These are phyloP conservation scores for Diabrotica balteata DNA, from an alignment of 2,888 invertebrate genomes.

Conservation along the genomic window DNA sequence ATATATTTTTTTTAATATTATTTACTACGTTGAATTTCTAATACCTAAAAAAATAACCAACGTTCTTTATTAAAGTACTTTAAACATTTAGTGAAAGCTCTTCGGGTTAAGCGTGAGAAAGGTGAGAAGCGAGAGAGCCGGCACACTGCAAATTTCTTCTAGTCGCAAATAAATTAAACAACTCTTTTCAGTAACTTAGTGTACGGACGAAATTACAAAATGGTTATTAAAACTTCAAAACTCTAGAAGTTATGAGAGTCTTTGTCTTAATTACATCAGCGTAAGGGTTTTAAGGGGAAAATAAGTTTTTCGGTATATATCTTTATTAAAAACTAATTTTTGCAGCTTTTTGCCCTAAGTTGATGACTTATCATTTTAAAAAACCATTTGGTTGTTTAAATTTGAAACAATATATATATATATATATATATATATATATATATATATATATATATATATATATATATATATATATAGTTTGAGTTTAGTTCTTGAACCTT, in stretches of 20 bases:
- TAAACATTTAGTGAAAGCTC: no score
- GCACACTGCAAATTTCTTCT: constrained; percentile 20
- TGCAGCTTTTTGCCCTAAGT: constrained; percentile 30
- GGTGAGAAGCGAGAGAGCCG: constrained; percentile 1
- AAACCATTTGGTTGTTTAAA: constrained; percentile 5
- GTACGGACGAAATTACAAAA: constrained; percentile 35
- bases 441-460: no score
- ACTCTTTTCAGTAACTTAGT: constrained; percentile 30
- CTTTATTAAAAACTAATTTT: constrained; percentile 37
- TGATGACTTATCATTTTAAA: constrained; percentile 24
- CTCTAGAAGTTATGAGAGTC: constrained; percentile 31
- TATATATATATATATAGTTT: no score
- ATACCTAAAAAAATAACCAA: no score
- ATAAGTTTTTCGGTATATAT: constrained; percentile 34
- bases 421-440: no score
- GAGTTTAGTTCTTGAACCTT: no score
- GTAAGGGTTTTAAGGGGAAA: constrained; percentile 26
- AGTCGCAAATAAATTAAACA: constrained; percentile 33
- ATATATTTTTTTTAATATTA: no score
- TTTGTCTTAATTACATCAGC: constrained; percentile 36
- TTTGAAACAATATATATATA: no score
- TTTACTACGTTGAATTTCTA: no score
- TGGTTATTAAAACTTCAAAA: constrained; percentile 38
- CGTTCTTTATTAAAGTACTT: no score
- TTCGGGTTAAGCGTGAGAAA: no score